Evolutionary conservation across 2,888 invertebrate species (phyloP).

Genomic region (Calameuta filiformis): DNA sequence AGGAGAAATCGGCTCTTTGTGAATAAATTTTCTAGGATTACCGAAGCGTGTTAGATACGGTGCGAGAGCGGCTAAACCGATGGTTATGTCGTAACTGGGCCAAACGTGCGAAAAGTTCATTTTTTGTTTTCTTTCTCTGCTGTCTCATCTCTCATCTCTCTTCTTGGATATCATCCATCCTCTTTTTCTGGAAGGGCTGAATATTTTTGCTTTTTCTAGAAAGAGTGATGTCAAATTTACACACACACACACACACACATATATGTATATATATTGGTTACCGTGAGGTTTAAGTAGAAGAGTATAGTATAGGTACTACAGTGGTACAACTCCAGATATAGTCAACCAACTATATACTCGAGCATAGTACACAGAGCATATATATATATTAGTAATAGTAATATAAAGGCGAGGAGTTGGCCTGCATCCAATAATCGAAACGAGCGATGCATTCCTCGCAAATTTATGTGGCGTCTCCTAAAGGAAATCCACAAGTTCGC

Average conservation of each 20-base stretch:
- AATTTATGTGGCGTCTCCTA: background rate
- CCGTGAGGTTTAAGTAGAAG: background rate
- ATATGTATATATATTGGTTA: background rate
- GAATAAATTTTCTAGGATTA: constrained; percentile 39
- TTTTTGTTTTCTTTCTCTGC: background rate
- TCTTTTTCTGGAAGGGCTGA: background rate
- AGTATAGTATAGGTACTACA: background rate
- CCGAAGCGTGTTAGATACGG: constrained; percentile 24
- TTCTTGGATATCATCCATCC: background rate
- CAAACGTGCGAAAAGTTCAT: background rate
- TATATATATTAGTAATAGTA: background rate
- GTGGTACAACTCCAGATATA: background rate
- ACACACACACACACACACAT: too few species aligned
- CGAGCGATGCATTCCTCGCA: background rate
- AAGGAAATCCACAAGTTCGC: background rate
- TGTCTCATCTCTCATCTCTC: background rate
- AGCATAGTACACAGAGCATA: background rate
- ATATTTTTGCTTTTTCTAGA: background rate
- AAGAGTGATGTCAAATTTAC: background rate
- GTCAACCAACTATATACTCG: background rate
- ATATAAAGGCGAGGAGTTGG: constrained; percentile 1
- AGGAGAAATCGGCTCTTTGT: constrained; percentile 30
- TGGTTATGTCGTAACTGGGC: constrained; percentile 19
- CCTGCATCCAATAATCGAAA: constrained; percentile 26
- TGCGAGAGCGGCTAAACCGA: constrained; percentile 15